Evolutionary conservation across 1,140 invertebrate species (phyloP), one percentile per base, ranked within the genome.

Genomic region (Diachasma alloeum): DNA sequence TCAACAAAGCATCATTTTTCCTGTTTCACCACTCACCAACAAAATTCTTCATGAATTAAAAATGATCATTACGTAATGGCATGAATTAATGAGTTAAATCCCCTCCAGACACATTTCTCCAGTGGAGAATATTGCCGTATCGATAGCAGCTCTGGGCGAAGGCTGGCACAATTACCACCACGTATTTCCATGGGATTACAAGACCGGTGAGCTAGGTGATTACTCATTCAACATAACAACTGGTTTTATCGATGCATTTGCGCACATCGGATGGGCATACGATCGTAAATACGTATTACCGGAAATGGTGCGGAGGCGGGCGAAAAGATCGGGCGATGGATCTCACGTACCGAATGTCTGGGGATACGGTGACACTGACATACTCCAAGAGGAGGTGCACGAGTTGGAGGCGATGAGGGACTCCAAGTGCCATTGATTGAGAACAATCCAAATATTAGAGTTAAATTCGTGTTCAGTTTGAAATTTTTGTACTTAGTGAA

Each of bases 101-200:
- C 59, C 17, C 67, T 83, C 84, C 84, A 95, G 94, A 79, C 91
- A 92, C 76, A 95, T 96, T 42, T 93, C 92, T 46, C 91, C 95
- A 0, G 92, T 93, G 0, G 95, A 96, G 82, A 95, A 94, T 81
- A 82, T 92, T 0, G 85, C 91, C 0, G 94, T 96, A 0, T 92
- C 94, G 0, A 86, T 95, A 19, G 92, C 93, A 17, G 92, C 95
- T 0, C 83, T 95, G 11, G 95, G 95, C 0, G 95, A 96, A 88
- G 97, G 96, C 24, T 97, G 96, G 94, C 97, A 98, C 86, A 98
- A 98, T 88, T 99, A 97, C 88, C 97, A 99, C 85, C 97, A 99
- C 85, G 95, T 96, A 0, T 93, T 93, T 74, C 96, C 97, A 0
- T 96, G 94, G 92, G 97, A 99, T 85, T 97, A 97, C 85, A 93